Evolutionary conservation across 2,113 vertebrate species (phyloP), one percentile per base, ranked within the genome.

Genomic region (Cyprinus carpio): DNA sequence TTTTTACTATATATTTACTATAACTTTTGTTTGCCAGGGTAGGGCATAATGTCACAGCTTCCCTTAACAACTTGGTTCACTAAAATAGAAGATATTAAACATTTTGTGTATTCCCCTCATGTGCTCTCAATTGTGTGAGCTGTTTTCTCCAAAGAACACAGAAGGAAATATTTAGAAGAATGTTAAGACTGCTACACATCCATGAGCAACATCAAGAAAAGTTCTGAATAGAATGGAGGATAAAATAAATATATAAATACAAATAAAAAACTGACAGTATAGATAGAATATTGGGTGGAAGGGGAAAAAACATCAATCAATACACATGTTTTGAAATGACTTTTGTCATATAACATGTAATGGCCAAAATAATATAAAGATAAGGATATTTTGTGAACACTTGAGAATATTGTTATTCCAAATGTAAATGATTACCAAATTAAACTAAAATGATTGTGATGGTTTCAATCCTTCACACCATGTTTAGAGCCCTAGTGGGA

Each of bases 401-500:
- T 51, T 51, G 15, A 51, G 49, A 16, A 51, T 51, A 51, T 51
- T 16, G 4, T 51, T 51, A 51, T 51, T 51, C 49, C 49, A 51
- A 51, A 51, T 16, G 49, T 15, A 56, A 56, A 56, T 56, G 16
- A 20, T 8, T 56, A 56, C 18, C 6, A 56, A 56, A 56, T 75
- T 49, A 1, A 49, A 16, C 5, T 74, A 75, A 75, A 75, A 27
- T 49, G 3, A 49, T 27, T 27, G 72, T 27, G n/a, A 13, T 75
- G 23, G n/a, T 49, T 65, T 65, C 16, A 81, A 27, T 43, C n/a
- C 16, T 40, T 46, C 11, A 49, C n/a, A 15, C 6, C 12, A 9
- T 54, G 64, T 69, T 67, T 78, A 91, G 90, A 83, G 75, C 67
- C 90, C 90, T 27, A 94, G 93, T 37, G 95, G 95, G 64, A 94